Base-by-base conservation (phyloP, 2,888 invertebrate species). In the Coleophora flavipennella region DNA sequence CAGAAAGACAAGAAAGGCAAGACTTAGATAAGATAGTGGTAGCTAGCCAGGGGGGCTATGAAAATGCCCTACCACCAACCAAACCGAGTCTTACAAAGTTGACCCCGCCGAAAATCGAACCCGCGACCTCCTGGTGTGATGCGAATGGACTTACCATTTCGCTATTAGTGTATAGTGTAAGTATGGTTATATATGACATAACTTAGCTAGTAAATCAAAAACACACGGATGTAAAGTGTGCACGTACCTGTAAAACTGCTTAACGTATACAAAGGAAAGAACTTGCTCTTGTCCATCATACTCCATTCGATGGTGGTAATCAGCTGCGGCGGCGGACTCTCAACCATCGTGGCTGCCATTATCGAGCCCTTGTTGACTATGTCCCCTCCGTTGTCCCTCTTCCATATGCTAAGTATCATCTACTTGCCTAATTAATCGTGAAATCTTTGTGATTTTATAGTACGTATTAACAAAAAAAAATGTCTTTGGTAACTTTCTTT, bases 281-380 rank as follows among this genome's bases (percentile, higher is more conserved):
- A 99, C 67, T 96, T 96, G 35, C 87, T 88, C 62, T 96, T 97
- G 73, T 99, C 94, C 96, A 99, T 94, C 98, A 99, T 99, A 51
- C 96, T 90, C 94, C 97, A 95, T 77, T 99, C 98, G 46, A 99
- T 96, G 6, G 92, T 96, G 20, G 90, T 91, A 45, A 94, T 92
- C 39, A 90, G 87, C 53, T 87, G 81, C 0, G 86, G 83, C 0
- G 83, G 83, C 4, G 89, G 87, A 10, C 83, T 77, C 53, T 89
- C 89, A 20, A 88, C 87, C 67, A 88, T 81, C 0, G 74, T 73
- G 0, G 79, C 73, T 0, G 77, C 74, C 73, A 78, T 83, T 0
- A 44, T 49, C 7, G 35, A 46, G 42, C 46, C 53, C 42, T 32
- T 45, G 32, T 48, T 41, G 33, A 38, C 49, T 10, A 50, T 54